These are phyloP conservation scores for Epistrophella euchroma DNA, from an alignment of 2,888 invertebrate genomes.

Conservation along the genomic window DNA sequence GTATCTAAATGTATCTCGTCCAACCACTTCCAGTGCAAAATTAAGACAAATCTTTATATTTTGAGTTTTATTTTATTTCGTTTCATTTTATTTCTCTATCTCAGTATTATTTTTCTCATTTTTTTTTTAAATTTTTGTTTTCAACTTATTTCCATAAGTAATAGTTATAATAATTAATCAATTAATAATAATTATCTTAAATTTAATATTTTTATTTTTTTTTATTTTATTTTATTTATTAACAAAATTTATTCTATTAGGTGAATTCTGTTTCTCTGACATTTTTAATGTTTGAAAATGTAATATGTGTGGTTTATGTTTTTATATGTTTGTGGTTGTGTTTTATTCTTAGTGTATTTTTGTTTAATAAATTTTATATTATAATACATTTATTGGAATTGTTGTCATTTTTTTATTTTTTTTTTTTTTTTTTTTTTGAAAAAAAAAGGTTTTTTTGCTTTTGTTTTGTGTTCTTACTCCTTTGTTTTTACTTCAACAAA, in stretches of 20 bases:
- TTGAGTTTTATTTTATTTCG: conserved; percentile 72
- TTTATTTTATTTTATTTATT: conserved; percentile 34
- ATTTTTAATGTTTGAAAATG: conserved; percentile 48
- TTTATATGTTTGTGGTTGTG: conserved; percentile 19
- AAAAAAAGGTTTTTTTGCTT: conserved; percentile 38
- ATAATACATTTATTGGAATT: conserved; percentile 69
- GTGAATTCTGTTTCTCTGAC: conserved; percentile 66
- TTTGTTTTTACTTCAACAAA: conserved; percentile 27
- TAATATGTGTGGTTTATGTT: conserved; percentile 28
- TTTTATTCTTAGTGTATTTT: conserved; percentile 18
- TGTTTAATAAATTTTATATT: conserved; percentile 53
- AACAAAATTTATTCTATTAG: conserved; percentile 74
- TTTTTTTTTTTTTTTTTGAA: conserved; percentile 35
- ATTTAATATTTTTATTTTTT: conserved; percentile 50
- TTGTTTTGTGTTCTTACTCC: conserved; percentile 39
- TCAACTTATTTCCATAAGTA: conserved; percentile 63
- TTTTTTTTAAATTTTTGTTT: conserved; percentile 50
- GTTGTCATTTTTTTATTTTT: conserved; percentile 39
- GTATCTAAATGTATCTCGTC: too few relatives aligned
- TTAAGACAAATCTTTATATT: conserved; percentile 14
- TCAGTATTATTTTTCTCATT: conserved; percentile 56
- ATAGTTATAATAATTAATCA: conserved; percentile 73
- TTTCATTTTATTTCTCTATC: conserved; percentile 68
- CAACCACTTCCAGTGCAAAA: background rate
- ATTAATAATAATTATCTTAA: conserved; percentile 74